Evolutionary conservation across 2,797 vertebrate genomes (phyloP).

Genomic region (Eulemur mongoz): DNA sequence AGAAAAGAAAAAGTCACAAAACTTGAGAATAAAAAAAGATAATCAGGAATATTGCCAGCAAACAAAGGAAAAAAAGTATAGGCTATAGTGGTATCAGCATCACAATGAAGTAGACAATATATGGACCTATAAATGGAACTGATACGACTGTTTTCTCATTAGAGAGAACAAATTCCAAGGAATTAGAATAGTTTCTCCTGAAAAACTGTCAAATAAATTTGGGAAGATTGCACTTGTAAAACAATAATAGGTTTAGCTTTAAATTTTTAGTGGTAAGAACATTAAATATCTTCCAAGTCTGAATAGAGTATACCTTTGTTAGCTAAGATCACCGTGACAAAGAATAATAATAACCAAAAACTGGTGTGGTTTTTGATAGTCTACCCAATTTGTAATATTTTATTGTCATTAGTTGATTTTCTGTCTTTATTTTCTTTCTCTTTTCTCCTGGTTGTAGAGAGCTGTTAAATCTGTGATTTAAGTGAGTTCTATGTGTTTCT

Average conservation of each 20-base stretch:
- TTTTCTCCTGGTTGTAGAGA: background rate
- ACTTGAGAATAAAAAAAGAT: background rate
- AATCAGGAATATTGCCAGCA: too few species aligned
- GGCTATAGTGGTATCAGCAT: background rate
- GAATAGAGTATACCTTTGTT: background rate
- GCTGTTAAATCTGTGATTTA: slow-evolving; percentile 33
- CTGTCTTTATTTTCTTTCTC: background rate
- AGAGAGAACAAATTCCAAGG: background rate
- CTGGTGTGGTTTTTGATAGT: background rate
- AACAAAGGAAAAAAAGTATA: background rate
- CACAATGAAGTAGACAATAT: background rate
- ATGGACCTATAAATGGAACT: background rate
- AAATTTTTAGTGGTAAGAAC: background rate
- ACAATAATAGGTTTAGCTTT: background rate
- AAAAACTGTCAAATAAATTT: background rate
- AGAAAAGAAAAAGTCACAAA: background rate
- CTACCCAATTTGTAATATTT: slow-evolving; percentile 7
- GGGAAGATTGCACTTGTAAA: background rate
- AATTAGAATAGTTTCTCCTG: background rate
- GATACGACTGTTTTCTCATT: background rate
- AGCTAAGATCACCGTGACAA: background rate
- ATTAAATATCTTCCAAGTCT: slow-evolving; percentile 5
- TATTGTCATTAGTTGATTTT: slow-evolving; percentile 28
- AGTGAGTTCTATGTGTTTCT: slow-evolving; percentile 29
- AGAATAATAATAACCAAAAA: background rate